Conservation (phyloP, 2,113 vertebrate genomes). For the Dasypus novemcinctus region DNA sequence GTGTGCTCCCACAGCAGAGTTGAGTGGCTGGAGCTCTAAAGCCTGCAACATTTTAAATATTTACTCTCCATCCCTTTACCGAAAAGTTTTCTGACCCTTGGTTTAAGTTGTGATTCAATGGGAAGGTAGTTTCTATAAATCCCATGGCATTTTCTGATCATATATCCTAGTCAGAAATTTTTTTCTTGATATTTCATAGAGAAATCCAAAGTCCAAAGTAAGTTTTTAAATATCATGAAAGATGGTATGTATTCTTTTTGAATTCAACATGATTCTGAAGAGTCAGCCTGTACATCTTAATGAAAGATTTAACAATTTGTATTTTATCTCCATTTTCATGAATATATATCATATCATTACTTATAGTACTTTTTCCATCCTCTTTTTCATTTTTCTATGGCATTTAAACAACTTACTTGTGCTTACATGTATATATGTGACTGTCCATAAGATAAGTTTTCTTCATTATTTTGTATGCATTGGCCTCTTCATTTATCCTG, state of each 20-base stretch:
- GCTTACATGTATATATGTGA: background rate
- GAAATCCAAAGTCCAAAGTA: background rate
- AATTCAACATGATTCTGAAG: background rate
- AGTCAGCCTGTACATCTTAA: background rate
- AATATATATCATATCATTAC: background rate
- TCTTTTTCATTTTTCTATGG: background rate
- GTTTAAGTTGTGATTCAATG: background rate
- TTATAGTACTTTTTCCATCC: background rate
- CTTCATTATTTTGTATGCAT: slow-evolving; percentile 1
- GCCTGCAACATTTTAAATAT: background rate
- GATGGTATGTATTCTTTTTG: background rate
- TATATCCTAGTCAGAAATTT: background rate
- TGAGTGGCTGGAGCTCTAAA: background rate
- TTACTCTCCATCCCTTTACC: background rate
- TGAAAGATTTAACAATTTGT: background rate
- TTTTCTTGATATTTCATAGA: background rate
- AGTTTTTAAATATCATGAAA: background rate
- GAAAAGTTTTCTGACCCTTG: background rate
- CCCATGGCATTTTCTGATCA: background rate
- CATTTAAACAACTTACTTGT: background rate
- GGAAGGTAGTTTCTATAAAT: background rate
- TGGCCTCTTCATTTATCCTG: background rate
- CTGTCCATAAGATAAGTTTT: background rate
- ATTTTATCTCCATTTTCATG: background rate
- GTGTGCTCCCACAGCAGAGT: background rate